These are phyloP conservation scores for Lasioglossum lativentre DNA, from an alignment of 2,888 invertebrate genomes.

Conservation along the genomic window DNA sequence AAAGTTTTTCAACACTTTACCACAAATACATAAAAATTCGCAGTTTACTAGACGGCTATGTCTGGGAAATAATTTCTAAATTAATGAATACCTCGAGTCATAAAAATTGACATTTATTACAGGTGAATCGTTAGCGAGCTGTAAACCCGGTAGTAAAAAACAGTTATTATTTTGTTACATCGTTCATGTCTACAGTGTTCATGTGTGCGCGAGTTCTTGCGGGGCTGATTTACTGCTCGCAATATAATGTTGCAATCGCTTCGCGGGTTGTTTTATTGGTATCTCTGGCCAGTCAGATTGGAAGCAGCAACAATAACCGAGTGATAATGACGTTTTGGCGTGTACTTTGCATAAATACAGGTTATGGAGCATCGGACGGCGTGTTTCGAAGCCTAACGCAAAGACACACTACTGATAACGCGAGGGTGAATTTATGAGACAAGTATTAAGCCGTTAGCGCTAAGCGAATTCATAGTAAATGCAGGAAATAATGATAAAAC, in stretches of 20 bases:
- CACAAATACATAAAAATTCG: background rate
- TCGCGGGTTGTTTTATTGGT: background rate
- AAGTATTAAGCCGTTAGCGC: slow-evolving; percentile 40
- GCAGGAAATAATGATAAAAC: slow-evolving; percentile 45
- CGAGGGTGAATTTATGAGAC: slow-evolving; percentile 39
- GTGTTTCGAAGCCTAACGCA: slow-evolving; percentile 18
- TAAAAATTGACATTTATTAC: background rate
- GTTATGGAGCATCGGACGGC: background rate
- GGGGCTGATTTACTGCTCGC: background rate
- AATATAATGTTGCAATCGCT: slow-evolving; percentile 5
- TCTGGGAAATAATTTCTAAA: background rate
- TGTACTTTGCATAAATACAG: slow-evolving; percentile 2
- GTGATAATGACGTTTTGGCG: slow-evolving; percentile 9
- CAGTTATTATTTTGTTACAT: background rate
- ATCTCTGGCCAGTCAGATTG: background rate
- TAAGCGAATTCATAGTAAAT: slow-evolving; percentile 46
- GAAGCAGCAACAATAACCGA: background rate
- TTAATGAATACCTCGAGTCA: background rate
- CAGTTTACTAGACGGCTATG: background rate
- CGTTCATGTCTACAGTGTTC: background rate
- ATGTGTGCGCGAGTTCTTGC: background rate
- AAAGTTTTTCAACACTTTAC: background rate
- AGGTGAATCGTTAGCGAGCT: background rate
- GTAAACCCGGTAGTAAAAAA: background rate
- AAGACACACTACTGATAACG: slow-evolving; percentile 13